phyloP scores from a whole-genome alignment of 2,113 vertebrate genomes.

The Onychostoma macrolepis region DNA sequence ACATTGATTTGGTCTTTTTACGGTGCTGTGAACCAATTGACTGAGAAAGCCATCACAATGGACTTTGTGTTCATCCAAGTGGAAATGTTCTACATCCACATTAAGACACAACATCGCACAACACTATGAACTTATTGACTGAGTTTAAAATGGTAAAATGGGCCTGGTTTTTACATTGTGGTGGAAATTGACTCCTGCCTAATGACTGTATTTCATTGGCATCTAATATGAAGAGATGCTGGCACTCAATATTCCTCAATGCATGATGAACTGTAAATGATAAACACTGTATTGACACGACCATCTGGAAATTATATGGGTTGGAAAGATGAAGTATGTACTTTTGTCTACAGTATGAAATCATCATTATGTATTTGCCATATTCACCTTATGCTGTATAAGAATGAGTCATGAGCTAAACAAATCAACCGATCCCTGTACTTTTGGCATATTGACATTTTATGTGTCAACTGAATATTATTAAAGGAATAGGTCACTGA shows the following conservation, averaged over 20 bases:
- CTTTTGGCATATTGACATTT: constrained; percentile 7
- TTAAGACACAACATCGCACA: constrained; percentile 29
- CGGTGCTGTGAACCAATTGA: constrained; percentile 31
- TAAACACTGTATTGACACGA: constrained; percentile 38
- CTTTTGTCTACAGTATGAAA: constrained; percentile 36
- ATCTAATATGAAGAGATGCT: constrained; percentile 28
- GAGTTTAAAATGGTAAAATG: constrained; percentile 34
- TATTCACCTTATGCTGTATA: neutral
- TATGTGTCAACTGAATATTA: neutral
- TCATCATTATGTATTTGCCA: constrained; percentile 29
- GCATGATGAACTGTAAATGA: constrained; percentile 49
- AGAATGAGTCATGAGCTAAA: neutral
- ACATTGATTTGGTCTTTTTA: constrained; percentile 55
- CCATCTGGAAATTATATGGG: constrained; percentile 42
- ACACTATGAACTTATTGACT: constrained; percentile 31
- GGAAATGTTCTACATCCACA: constrained; percentile 27
- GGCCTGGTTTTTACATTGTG: constrained; percentile 9
- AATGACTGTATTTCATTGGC: constrained; percentile 22
- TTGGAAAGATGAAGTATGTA: neutral
- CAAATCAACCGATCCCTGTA: neutral
- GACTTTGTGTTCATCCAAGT: constrained; percentile 32
- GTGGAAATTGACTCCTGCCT: constrained; percentile 31
- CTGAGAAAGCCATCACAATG: constrained; percentile 27
- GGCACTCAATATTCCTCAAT: constrained; percentile 32
- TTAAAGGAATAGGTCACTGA: neutral